Evolutionary conservation across 2,888 invertebrate species (phyloP), one percentile per base, ranked within the genome.

Genomic region (Panopea generosa): DNA sequence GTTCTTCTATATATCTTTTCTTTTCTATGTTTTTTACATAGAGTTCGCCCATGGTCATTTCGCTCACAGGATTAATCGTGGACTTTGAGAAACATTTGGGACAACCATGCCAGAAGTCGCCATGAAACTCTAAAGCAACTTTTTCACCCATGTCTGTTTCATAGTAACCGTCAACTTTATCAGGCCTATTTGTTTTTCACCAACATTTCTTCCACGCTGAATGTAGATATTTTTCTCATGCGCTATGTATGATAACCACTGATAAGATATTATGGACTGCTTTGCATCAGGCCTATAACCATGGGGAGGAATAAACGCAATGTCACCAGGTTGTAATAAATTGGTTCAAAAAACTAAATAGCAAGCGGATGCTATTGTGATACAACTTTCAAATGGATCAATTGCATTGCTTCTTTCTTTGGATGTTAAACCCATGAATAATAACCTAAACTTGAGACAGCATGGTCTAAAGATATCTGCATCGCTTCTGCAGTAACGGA

Each of bases 251-350:
- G 62, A 53, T 20, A 74, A 14, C 74, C 74, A 74, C 29, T 74
- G 68, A 33, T 65, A 65, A 22, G 67, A 62, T 59, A 68, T 56
- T 9, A 57, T 33, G 38, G 74, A 75, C 45, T 69, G 74, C 27
- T 61, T 73, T 3, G 38, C 65, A 16, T 63, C 60, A 9, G 75
- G 65, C 24, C 63, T 4, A 40, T 67, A 73, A 1, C 73, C 73
- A 33, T 82, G 76, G 2, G 73, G 50, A 33, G 78, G 82, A 7
- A 82, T 78, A 20, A 76, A 68, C 16, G 66, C 75, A n/a, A 72
- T 75, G 22, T n/a, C 62, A 43, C 66, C 40, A n/a, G 2, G 24
- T 11, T 59, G 7, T 14, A 75, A 53, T 45, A 76, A 71, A 7
- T 47, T 59, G 4, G 65, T 72, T 40, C 71, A 47, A 22, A 38